Conservation (phyloP, 2,113 vertebrate species). For the Oreochromis tanganicae region DNA sequence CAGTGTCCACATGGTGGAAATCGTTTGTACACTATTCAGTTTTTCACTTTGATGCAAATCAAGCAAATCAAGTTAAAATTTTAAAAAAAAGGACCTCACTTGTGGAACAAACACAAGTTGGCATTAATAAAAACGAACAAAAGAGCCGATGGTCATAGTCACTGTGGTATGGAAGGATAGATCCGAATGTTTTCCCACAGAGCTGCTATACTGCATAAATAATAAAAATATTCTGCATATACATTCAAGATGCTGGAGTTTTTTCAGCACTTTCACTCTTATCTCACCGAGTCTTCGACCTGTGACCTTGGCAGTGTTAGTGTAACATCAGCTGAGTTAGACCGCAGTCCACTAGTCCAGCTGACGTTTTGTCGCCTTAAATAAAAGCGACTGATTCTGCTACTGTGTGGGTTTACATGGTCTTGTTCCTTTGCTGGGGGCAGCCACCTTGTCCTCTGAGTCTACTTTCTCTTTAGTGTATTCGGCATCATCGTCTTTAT, state of each 20-base stretch:
- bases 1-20: constrained; percentile 1
- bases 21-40: background rate
- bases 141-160: background rate
- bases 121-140: background rate
- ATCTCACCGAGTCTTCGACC: background rate
- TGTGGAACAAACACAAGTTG: background rate
- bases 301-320: background rate
- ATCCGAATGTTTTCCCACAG: background rate
- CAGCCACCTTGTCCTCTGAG: background rate
- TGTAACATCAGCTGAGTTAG: background rate
- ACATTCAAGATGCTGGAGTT: background rate
- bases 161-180: background rate
- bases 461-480: background rate
- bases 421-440: background rate
- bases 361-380: background rate
- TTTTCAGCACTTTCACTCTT: background rate
- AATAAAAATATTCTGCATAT: background rate
- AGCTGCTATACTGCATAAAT: background rate
- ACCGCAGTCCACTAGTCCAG: background rate
- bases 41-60: background rate
- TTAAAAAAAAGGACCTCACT: fast-evolving
- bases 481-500: background rate
- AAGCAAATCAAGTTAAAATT: background rate
- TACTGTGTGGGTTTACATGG: background rate
- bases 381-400: background rate